Evolutionary conservation across 2,113 vertebrate species (phyloP), one percentile per base, ranked within the genome.

Genomic region (Xerus inauris): DNA sequence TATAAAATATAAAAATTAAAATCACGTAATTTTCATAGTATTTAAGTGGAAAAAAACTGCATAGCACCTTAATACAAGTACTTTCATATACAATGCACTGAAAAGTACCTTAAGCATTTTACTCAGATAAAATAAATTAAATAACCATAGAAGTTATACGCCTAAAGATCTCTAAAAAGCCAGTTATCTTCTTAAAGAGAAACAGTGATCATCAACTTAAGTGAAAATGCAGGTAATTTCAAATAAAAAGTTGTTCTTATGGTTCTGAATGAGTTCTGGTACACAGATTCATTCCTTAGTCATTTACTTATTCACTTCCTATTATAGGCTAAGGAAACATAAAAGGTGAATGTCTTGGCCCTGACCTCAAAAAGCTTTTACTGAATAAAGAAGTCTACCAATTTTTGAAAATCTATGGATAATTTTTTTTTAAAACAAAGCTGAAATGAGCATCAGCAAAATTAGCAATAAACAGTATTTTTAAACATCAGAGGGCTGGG

Each of bases 1-100:
- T 93, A 82, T 85, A 79, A 65, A 79, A 79, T 20, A 77, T 49
- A 17, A 57, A 82, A 83, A 80, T 75, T 62, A 80, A 95, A 97
- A 71, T 17, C 16, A 75, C 10, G 8, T 69, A 69, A 80, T 91
- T 71, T 54, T 71, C 40, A 88, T n/a, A 69, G 82, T 77, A 89
- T 42, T 92, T 38, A 95, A 95, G 12, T 51, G 30, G 49, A n/a
- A 47, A 72, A 57, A 94, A 75, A 54, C 32, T 38, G 14, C 40
- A 3, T 0, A 94, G 35, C 24, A 83, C 5, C 40, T 47, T 28
- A 93, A 62, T 75, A 22, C 28, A 89, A 28, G 54, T 22, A 89
- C 22, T 49, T 90, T 28, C 72, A 94, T 1, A 85, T 3, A 89
- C 19, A 94, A 91, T 75, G n/a, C 22, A 80, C 2, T 85, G 72